Conservation (phyloP, 2,113 vertebrate species). For the Colinus virginianus region DNA sequence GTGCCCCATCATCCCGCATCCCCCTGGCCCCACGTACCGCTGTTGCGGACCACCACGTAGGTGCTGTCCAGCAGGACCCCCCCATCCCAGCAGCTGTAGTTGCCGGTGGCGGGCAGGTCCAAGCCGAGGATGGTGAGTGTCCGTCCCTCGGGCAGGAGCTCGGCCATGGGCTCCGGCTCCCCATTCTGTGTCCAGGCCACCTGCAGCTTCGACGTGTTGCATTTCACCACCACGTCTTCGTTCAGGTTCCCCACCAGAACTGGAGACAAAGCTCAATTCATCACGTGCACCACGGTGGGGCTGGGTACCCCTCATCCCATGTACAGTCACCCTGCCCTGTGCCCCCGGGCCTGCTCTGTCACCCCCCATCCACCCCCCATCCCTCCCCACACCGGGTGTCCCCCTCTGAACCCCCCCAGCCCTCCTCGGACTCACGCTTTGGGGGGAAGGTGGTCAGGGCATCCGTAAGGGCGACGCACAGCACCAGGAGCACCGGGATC, state of each 20-base stretch:
- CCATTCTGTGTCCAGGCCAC: slow-evolving; percentile 15
- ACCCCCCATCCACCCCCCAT: background rate
- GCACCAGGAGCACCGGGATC: background rate
- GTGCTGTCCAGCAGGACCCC: background rate
- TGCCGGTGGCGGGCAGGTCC: slow-evolving; percentile 28
- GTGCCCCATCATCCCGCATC: too few species aligned
- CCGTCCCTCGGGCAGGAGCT: background rate
- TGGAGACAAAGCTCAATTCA: background rate
- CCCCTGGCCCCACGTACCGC: background rate
- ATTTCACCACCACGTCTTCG: background rate
- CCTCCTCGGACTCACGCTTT: background rate
- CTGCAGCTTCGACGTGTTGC: background rate
- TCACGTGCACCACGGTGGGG: rapidly evolving
- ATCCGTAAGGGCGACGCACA: background rate
- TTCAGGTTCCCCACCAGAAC: slow-evolving; percentile 34
- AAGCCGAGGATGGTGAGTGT: slow-evolving; percentile 18
- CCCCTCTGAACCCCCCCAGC: background rate
- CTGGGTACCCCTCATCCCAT: background rate
- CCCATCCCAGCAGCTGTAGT: slow-evolving; percentile 62
- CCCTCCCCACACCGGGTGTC: background rate
- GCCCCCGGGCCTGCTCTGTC: rapidly evolving
- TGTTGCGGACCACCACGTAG: background rate
- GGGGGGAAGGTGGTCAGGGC: background rate
- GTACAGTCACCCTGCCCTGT: rapidly evolving
- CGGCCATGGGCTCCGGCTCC: background rate